Evolutionary conservation across 2,888 invertebrate species (phyloP).

Genomic region (Plebejus argus): DNA sequence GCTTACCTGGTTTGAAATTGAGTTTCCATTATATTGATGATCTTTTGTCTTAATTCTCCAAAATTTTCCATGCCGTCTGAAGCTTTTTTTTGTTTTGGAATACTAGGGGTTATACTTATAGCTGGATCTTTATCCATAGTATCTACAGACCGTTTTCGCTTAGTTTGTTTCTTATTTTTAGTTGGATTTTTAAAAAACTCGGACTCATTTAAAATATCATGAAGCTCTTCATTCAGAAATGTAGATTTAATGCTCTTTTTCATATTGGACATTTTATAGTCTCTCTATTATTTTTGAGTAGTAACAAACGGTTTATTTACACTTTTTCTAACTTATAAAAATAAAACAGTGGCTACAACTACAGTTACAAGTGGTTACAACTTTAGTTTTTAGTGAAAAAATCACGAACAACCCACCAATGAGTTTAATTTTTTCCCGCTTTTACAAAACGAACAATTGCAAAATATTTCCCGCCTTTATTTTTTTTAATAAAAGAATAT

Average conservation of each 20-base stretch:
- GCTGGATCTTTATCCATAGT: constrained; percentile 53
- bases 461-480: constrained; percentile 34
- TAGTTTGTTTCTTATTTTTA: constrained; percentile 54
- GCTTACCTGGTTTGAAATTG: constrained; percentile 62
- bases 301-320: background rate
- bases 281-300: background rate
- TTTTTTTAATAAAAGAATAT: constrained; percentile 25
- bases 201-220: constrained; percentile 56
- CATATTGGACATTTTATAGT: constrained; percentile 51
- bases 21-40: constrained; percentile 57
- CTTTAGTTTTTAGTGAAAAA: background rate
- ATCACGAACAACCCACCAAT: background rate
- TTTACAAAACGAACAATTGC: background rate
- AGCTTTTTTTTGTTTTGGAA: constrained; percentile 57
- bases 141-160: constrained; percentile 49
- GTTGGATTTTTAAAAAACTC: constrained; percentile 39
- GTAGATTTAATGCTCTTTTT: constrained; percentile 58
- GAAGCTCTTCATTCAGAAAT: constrained; percentile 55
- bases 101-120: constrained; percentile 50
- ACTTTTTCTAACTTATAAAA: background rate
- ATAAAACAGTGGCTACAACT: background rate
- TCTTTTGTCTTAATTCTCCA: constrained; percentile 60
- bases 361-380: too few relatives aligned
- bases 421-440: background rate
- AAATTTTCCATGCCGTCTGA: constrained; percentile 51